Base-by-base conservation (phyloP, 2,888 invertebrate species). In the Lasioglossum leucozonium region DNA sequence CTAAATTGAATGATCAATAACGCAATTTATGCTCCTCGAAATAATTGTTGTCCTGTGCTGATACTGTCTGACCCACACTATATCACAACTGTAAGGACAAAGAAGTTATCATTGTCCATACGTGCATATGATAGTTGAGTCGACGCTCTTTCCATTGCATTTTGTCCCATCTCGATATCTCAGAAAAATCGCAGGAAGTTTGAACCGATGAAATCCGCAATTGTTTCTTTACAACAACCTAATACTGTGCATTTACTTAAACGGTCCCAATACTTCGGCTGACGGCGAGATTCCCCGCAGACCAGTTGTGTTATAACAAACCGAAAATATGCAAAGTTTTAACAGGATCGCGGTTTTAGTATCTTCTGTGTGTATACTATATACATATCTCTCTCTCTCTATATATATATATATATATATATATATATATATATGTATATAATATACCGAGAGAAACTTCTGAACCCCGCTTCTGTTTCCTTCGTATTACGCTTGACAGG, bases 271-370 rank as follows among this genome's bases (percentile, higher is more conserved):
- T 37, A 3, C 37, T 65, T 18, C 0, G 8, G 2, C 65, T 3
- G 18, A 37, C 65, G 8, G 34, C 3, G 22, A 8, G 22, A 65
- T 22, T 37, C 18, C 18, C 37, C 65, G 8, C 34, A 34, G 34
- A n/a, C 30, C 65, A 65, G 34, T 30, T 65, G 18, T 37, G 37
- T 37, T 26, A 42, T 6, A 42, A n/a, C 42, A 71, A 71, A 42
- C n/a, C 26, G 42, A 71, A 71, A 26, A 42, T 42, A 71, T 71
- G 71, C 40, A 71, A 71, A 71, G 71, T 71, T 71, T 71, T 42
- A 42, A 71, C 71, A 42, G 42, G 42, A 42, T 40, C 26, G 71
- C 5, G 71, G 71, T 26, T 71, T 71, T 18, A 42, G 71, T 42
- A 71, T 8, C 71, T 44, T 30, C 42, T 30, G 30, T 30, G 16